Base-by-base conservation (phyloP, 2,888 invertebrate species). In the Drepanosiphum platanoidis region DNA sequence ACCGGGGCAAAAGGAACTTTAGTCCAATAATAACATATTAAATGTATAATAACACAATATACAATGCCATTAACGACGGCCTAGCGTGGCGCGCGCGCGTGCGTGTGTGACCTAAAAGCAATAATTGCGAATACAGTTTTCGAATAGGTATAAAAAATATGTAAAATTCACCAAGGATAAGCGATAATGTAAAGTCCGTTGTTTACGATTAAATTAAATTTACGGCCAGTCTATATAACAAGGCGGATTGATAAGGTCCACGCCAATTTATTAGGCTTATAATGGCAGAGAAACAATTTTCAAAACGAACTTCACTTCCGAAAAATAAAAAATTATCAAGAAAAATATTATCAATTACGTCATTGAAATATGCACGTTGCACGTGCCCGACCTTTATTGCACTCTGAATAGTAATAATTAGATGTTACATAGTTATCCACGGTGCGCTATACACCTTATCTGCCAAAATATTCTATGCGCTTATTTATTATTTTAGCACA, bases 321-420 rank as follows among this genome's bases (percentile, higher is more conserved):
- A 71, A 81, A 58, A 70, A 58, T 30, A 70, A 58, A 77, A n/a
- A 58, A 80, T 39, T 42, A 52, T 52, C 46, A 34, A 68, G 46
- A 79, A 68, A 52, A 52, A 4, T 34, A 22, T 81, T 70, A 81
- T 81, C 80, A 58, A 71, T 81, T 81, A 58, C 80, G 80, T 81
- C 80, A 81, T 81, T 81, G 30, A 81, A 70, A 81, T 71, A 58
- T 81, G 70, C 70, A 81, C 52, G 70, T 58, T 81, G 80, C 80
- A 81, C 80, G 80, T 81, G 80, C 70, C 78, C 80, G 80, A 81
- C 80, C 80, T 81, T 81, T 81, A 71, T 36, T 81, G 80, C 80
- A 70, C 58, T 71, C 58, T 36, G 70, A 61, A 8, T 61, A 11
- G 52, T 80, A 80, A n/a, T n/a, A n/a, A 70, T 70, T 70, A 80